Evolutionary conservation across 2,888 invertebrate genomes (phyloP).

Genomic region (Synergus gifuensis): DNA sequence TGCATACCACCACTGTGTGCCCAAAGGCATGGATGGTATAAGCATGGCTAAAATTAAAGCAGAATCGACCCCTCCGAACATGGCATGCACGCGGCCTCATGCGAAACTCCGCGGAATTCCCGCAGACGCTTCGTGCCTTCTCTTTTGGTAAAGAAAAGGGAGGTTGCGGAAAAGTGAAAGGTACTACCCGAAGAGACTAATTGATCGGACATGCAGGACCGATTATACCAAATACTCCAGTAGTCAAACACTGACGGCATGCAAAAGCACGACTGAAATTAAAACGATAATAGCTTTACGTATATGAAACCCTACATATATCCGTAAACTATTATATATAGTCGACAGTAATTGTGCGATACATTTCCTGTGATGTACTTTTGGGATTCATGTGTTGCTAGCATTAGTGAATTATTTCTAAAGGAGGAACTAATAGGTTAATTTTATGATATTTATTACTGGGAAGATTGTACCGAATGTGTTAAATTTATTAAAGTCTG

Average conservation of each 20-base stretch:
- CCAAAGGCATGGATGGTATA: conserved; percentile 66
- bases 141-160: conserved; percentile 23
- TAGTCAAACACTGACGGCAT: conserved; percentile 32
- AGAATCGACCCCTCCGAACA: conserved; percentile 63
- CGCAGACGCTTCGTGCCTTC: conserved; percentile 15
- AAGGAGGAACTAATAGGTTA: conserved; percentile 27
- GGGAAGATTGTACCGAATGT: not conserved
- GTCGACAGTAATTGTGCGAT: conserved; percentile 30
- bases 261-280: conserved; percentile 25
- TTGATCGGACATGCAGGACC: conserved; percentile 20
- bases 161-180: conserved; percentile 28
- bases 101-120: conserved; percentile 42
- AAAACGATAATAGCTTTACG: conserved; percentile 24
- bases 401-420: conserved; percentile 22
- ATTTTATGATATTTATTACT: conserved; percentile 1
- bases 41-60: conserved; percentile 74
- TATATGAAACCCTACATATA: conserved; percentile 18
- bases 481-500: too few species aligned
- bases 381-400: conserved; percentile 15
- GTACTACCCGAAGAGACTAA: conserved; percentile 35
- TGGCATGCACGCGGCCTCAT: conserved; percentile 53
- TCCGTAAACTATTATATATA: conserved; percentile 7
- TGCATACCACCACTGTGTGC: conserved; percentile 71
- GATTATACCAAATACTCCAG: conserved; percentile 30
- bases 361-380: conserved; percentile 30